A percentile compares a stretch with the other conserved stretches of the same genome.
Evolutionary conservation across 92 coral and sea anemone species (phyloP).

Genomic region (Phenganax stokvisi): DNA sequence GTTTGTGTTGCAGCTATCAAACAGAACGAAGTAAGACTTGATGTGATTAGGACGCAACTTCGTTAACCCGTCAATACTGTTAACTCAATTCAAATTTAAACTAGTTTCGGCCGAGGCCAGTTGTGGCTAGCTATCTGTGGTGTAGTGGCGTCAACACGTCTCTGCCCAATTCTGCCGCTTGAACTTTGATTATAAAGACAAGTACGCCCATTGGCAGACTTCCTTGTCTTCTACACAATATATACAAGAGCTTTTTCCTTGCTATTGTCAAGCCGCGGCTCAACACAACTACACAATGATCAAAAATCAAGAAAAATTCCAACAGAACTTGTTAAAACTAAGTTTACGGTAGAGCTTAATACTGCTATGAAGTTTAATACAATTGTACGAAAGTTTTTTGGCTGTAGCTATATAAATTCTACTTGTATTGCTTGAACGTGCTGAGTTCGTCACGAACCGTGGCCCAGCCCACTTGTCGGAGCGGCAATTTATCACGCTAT

Average conservation of each 20-base stretch:
- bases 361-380: too few relatives aligned
- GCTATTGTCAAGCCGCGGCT: background rate
- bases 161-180: slow-evolving; percentile 26
- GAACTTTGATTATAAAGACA: slow-evolving; percentile 15
- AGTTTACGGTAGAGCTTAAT: background rate
- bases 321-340: background rate
- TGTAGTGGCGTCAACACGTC: slow-evolving; percentile 30
- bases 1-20: slow-evolving; percentile 18
- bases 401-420: too few relatives aligned
- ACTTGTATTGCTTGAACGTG: slow-evolving; percentile 8
- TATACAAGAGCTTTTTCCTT: slow-evolving; percentile 25
- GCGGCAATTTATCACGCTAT: slow-evolving; percentile 44
- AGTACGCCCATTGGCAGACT: slow-evolving; percentile 33
- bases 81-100: slow-evolving; percentile 37
- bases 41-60: slow-evolving; percentile 22
- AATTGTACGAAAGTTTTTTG: too few relatives aligned
- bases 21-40: slow-evolving; percentile 19
- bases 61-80: slow-evolving; percentile 42
- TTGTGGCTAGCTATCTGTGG: slow-evolving; percentile 36
- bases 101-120: slow-evolving; percentile 1
- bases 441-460: slow-evolving; percentile 12
- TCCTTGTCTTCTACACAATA: slow-evolving; percentile 34
- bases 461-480: slow-evolving; percentile 36
- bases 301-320: background rate
- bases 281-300: background rate